Evolutionary conservation across 2,113 vertebrate species (phyloP).

Genomic region (Eublepharis macularius): DNA sequence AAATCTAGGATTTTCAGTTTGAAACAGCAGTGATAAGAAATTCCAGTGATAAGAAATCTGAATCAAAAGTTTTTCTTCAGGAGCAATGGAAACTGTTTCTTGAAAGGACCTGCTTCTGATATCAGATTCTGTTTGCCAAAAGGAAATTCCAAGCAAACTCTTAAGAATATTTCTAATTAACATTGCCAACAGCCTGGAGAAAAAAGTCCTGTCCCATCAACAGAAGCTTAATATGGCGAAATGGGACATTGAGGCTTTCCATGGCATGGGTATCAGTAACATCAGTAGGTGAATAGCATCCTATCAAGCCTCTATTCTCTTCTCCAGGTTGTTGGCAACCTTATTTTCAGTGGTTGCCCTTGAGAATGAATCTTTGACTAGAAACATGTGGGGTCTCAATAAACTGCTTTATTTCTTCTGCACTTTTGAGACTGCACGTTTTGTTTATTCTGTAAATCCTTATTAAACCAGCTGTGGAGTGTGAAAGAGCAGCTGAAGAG

Average conservation of each 20-base stretch:
- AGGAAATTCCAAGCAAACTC: neutral
- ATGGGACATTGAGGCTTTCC: too few relatives aligned
- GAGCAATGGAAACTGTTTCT: neutral
- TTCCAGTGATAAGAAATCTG: too few relatives aligned
- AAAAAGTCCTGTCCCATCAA: too few relatives aligned
- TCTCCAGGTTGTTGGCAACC: too few relatives aligned
- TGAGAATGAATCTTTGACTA: neutral
- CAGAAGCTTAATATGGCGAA: too few relatives aligned
- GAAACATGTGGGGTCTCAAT: neutral
- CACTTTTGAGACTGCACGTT: neutral
- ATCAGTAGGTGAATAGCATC: too few relatives aligned
- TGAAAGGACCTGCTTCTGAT: neutral
- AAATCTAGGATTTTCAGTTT: too few relatives aligned
- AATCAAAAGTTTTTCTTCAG: neutral
- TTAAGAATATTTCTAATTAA: neutral
- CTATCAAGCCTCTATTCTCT: too few relatives aligned
- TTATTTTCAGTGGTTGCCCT: too few relatives aligned
- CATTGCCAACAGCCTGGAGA: too few relatives aligned
- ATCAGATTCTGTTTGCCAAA: neutral
- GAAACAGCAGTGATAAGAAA: too few relatives aligned
- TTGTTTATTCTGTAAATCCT: neutral
- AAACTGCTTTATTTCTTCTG: neutral
- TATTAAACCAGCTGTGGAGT: neutral
- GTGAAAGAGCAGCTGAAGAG: slow-evolving; percentile 1
- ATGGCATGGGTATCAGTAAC: too few relatives aligned